Conservation (phyloP, 2,888 invertebrate species). For the Alloscopus bannaensis region DNA sequence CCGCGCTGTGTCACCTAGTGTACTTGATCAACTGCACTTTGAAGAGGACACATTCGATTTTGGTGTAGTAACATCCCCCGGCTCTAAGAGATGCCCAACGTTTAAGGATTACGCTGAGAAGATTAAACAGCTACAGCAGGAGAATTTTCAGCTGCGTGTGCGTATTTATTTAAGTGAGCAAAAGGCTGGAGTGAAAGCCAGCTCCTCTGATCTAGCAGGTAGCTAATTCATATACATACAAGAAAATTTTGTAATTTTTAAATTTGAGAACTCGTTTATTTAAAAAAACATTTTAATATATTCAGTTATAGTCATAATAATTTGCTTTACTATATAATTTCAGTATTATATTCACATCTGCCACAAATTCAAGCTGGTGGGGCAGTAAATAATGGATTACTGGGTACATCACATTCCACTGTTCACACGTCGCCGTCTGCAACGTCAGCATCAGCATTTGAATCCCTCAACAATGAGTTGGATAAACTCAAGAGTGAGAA, state of each 20-base stretch:
- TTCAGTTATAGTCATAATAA: not conserved
- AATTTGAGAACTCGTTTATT: not conserved
- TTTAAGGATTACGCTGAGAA: slow-evolving; percentile 67
- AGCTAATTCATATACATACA: not conserved
- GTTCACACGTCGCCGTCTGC: slow-evolving; percentile 43
- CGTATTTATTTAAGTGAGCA: slow-evolving; percentile 69
- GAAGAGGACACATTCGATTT: slow-evolving; percentile 44
- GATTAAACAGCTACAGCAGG: slow-evolving; percentile 69
- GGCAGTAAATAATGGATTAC: slow-evolving; percentile 15
- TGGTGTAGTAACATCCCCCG: slow-evolving; percentile 45
- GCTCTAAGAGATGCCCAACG: slow-evolving; percentile 67
- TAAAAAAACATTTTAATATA: not conserved
- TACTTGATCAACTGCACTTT: slow-evolving; percentile 29
- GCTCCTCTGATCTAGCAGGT: slow-evolving; percentile 65
- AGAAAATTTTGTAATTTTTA: not conserved
- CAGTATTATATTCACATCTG: slow-evolving; percentile 61
- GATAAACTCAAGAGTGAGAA: slow-evolving; percentile 54
- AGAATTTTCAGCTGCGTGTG: slow-evolving; percentile 70
- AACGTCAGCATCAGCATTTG: slow-evolving; percentile 36
- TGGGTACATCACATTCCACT: slow-evolving; percentile 60
- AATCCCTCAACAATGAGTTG: slow-evolving; percentile 38
- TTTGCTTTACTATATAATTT: slow-evolving; percentile 9
- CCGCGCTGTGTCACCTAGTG: slow-evolving; percentile 32
- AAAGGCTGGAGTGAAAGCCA: slow-evolving; percentile 60
- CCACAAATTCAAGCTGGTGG: slow-evolving; percentile 53